Conservation (phyloP, 2,888 invertebrate genomes). For the Amblyjoppa proteus region DNA sequence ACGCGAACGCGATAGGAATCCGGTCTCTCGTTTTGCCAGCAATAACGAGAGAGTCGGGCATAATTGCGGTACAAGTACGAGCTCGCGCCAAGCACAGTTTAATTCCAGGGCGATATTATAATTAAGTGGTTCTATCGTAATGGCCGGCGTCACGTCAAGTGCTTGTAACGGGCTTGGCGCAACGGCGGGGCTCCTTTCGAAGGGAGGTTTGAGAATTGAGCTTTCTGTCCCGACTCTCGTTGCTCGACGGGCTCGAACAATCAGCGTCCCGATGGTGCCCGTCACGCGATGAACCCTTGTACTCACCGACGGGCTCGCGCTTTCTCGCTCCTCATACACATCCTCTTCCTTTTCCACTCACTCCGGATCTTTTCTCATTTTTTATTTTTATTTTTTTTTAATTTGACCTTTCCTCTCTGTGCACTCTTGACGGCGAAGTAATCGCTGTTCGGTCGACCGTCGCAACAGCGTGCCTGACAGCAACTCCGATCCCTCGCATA, state of each 20-base stretch:
- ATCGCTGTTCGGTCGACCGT: slow-evolving; percentile 2
- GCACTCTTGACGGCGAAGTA: background rate
- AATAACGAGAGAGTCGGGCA: slow-evolving; percentile 79
- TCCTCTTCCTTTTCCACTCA: slow-evolving; percentile 16
- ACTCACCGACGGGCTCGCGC: slow-evolving; percentile 43
- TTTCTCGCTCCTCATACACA: background rate
- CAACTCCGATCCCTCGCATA: slow-evolving; percentile 31
- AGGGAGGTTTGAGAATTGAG: slow-evolving; percentile 56
- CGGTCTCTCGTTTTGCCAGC: slow-evolving; percentile 76
- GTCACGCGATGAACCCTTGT: slow-evolving; percentile 79
- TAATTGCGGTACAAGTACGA: slow-evolving; percentile 84
- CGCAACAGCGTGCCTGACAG: background rate
- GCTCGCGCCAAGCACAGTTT: slow-evolving; percentile 84
- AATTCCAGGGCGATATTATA: slow-evolving; percentile 84
- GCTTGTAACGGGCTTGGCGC: slow-evolving; percentile 63
- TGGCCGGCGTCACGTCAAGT: slow-evolving; percentile 82
- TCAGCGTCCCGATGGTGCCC: slow-evolving; percentile 83
- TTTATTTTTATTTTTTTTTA: background rate
- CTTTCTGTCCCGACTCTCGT: slow-evolving; percentile 76
- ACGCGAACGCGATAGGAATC: slow-evolving; percentile 63
- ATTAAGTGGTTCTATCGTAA: slow-evolving; percentile 84
- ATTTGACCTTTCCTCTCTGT: background rate
- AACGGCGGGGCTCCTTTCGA: slow-evolving; percentile 47
- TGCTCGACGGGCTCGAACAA: slow-evolving; percentile 80
- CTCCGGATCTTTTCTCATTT: slow-evolving; percentile 9